Evolutionary conservation across 2,888 invertebrate species (phyloP), one percentile per base, ranked within the genome.

Genomic region (Neoitamus cyanurus): DNA sequence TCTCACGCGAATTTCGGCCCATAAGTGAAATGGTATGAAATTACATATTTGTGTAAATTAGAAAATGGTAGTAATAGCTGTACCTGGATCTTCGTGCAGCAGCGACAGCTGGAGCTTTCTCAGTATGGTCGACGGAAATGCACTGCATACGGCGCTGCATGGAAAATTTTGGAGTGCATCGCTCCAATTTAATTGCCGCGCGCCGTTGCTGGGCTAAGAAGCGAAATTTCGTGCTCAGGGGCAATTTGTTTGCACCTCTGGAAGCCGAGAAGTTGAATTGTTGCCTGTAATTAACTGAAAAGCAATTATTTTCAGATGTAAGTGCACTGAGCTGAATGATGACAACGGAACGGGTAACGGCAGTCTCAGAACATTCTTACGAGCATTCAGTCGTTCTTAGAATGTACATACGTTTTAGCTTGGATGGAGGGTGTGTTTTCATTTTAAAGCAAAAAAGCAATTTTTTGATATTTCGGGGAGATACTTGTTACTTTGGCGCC

Each of bases 11-110:
- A 77, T 77, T 77, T 36, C 1, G 75, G 3, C 6, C 75, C 25
- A 4, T 30, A 69, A 69, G 30, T 30, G 25, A 42, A 77, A 77
- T 77, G 42, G 37, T 30, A 77, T 77, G 46, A 77, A 77, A 77
- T 77, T 77, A 77, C 37, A 77, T 77, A 37, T 42, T 75, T 77
- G 77, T 77, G 77, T 77, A 77, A 42, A 77, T 77, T 77, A 70
- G 70, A 70, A 70, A 70, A 70, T 70, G 31, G 31, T n/a, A 34
- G 70, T 70, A 70, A 70, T 70, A 34, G 70, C 6, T 6, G 31
- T n/a, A 6, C 0, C n/a, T 31, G 25, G 34, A 70, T 70, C 34
- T 70, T 70, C 70, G 58, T 58, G 58, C 25, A 25, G 1, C 15
- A 20, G 25, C 6, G 58, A 58, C 58, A 58, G 58, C 20, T 58